Base-by-base conservation (phyloP, 2,113 vertebrate genomes). In the Tylochromis polylepis region DNA sequence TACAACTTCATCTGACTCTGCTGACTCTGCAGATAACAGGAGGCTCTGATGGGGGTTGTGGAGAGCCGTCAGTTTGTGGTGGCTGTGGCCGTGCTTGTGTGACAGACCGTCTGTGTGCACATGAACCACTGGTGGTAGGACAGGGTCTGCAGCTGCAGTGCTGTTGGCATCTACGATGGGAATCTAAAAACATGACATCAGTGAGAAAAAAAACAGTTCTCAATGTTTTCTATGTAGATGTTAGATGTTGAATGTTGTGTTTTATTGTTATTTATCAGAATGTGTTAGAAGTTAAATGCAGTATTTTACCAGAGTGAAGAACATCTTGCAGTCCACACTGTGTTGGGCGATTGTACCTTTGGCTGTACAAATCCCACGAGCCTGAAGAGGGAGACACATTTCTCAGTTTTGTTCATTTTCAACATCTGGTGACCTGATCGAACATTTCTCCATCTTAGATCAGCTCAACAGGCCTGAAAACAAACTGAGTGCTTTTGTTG, bases 281-380 rank as follows among this genome's bases (percentile, higher is more conserved):
- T 0, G 2, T 20, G 27, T 51, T 43, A 43, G 7, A 65, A 27
- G 16, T 88, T 7, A n/a, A 51, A 43, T 18, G 9, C 1, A 8
- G 15, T 49, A 20, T 75, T 79, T 93, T 94, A 96, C 96, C 91
- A 82, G 34, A 79, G 18, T 38, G 9, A 43, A 0, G 83, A 96
- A 95, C 89, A 96, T 93, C 18, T 89, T 91, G 87, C 96, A 97
- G 86, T 94, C 49, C 12, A 96, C 89, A 14, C 29, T 15, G 24
- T 89, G 87, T 5, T 12, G 11, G 20, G 6, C 2, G 7, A 2
- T 62, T 1, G 31, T 12, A 27, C 94, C 94, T 75, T 3, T 57
- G 9, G 95, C 91, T 14, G 16, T 58, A 79, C 96, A 97, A 83
- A 97, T 88, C 11, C 96, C 95, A 62, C 87, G 95, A 14, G 27